phyloP scores from a whole-genome alignment of 2,888 invertebrate species.

The Seira ritae region DNA sequence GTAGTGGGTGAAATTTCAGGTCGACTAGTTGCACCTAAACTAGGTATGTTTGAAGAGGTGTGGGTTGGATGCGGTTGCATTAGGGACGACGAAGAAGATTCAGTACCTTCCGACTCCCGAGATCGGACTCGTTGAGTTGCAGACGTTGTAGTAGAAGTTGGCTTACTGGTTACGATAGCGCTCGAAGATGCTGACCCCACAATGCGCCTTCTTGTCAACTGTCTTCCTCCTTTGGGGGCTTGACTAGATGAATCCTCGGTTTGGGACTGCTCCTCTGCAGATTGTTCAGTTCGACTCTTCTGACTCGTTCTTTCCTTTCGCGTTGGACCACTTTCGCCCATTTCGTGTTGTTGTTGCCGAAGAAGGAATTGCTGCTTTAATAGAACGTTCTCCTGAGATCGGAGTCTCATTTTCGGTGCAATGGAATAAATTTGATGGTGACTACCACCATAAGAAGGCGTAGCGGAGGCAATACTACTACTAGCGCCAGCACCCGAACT shows the following conservation, averaged over 20 bases:
- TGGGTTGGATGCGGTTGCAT: neutral
- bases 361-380: conserved; percentile 68
- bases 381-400: conserved; percentile 69
- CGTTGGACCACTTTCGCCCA: conserved; percentile 25
- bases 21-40: conserved; percentile 27
- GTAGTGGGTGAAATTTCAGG: conserved; percentile 68
- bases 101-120: conserved; percentile 23
- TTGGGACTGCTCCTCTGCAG: conserved; percentile 51
- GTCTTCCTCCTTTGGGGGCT: conserved; percentile 42
- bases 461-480: conserved; percentile 4
- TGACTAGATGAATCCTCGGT: conserved; percentile 49
- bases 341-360: conserved; percentile 63
- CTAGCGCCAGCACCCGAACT: conserved; percentile 13
- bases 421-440: conserved; percentile 54
- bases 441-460: conserved; percentile 18
- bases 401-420: conserved; percentile 68
- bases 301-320: conserved; percentile 28
- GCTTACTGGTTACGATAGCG: conserved; percentile 20
- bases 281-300: conserved; percentile 32
- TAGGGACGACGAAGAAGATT: neutral
- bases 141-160: conserved; percentile 1
- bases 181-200: conserved; percentile 41
- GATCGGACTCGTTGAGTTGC: conserved; percentile 23
- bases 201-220: conserved; percentile 75
- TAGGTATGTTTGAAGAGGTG: neutral